Evolutionary conservation across 2,888 invertebrate genomes (phyloP), one percentile per base, ranked within the genome.

Genomic region (Ectemnius lituratus): DNA sequence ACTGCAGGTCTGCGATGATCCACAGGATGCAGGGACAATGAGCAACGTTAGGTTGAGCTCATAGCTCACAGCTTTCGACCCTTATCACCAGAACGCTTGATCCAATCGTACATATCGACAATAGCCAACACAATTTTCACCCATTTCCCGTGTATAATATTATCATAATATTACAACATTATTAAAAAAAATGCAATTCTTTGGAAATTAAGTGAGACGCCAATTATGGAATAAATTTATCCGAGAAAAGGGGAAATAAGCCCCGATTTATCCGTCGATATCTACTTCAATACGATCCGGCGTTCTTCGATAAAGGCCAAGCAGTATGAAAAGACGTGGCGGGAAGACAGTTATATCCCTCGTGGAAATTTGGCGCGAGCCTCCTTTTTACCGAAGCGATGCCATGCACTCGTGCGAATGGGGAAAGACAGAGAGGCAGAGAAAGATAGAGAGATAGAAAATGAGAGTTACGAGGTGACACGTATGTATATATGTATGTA

Each of bases 1-100:
- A 88, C 91, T 91, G 90, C 91, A 91, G 86, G 91, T 91, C 91
- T 92, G 90, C 84, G 83, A 83, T 79, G 84, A 87, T 87, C 87
- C 87, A 87, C 86, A 83, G 83, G 86, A 86, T 86, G 86, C 84
- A 84, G 82, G 85, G 84, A 87, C 75, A 87, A 88, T 86, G 86
- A 86, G 82, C 83, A 84, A 85, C 79, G 79, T 86, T 84, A 82
- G 78, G 73, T 84, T 66, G 85, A 88, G 87, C 87, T 84, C 87
- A 85, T 87, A 89, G 88, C 89, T 89, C 88, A 87, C 88, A 89
- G 88, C 85, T 77, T 66, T 74, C 62, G 75, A 81, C 64, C 70
- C 72, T 81, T 75, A 73, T 77, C 79, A 61, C 4, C 1, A 4
- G 52, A 52, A 18, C 6, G 47, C 52, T 70, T 46, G 2, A 65